Percentiles rank a stretch among this genome's conserved stretches.
Evolutionary conservation across 1,140 invertebrate species (phyloP).

Genomic region (Patella vulgata): DNA sequence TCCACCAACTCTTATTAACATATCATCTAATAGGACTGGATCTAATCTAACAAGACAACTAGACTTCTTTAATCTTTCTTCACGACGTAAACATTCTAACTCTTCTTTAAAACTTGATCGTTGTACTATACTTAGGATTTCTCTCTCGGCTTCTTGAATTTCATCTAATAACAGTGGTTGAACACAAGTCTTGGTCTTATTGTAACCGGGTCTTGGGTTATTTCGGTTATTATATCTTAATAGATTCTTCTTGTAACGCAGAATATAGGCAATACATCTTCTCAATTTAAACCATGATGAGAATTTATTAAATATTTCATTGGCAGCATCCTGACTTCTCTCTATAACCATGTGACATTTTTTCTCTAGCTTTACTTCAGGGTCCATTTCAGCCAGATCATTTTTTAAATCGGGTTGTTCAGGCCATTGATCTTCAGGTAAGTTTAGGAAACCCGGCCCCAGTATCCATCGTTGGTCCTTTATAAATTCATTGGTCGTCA

Average conservation of each 20-base stretch:
- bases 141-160: conserved; percentile 6
- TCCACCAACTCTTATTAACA: conserved; percentile 26
- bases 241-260: too few species aligned
- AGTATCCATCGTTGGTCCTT: conserved; percentile 7
- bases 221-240: not conserved
- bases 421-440: conserved; percentile 5
- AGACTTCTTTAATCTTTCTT: conserved; percentile 5
- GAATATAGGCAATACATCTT: conserved; percentile 6
- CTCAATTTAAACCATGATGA: conserved; percentile 16
- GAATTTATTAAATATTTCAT: conserved; percentile 10
- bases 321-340: not conserved
- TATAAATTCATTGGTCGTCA: conserved; percentile 11
- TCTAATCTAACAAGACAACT: conserved; percentile 21
- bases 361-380: too few species aligned
- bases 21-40: conserved; percentile 17
- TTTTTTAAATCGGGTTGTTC: not conserved
- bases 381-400: not conserved
- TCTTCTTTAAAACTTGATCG: conserved; percentile 6
- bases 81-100: conserved; percentile 3
- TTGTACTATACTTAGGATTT: conserved; percentile 12
- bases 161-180: not conserved
- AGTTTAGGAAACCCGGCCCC: conserved; percentile 30
- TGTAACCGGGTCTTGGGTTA: not conserved
- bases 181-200: not conserved
- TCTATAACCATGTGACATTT: too few species aligned